Conservation (phyloP, 2,113 vertebrate genomes). For the Pyrgilauda ruficollis region DNA sequence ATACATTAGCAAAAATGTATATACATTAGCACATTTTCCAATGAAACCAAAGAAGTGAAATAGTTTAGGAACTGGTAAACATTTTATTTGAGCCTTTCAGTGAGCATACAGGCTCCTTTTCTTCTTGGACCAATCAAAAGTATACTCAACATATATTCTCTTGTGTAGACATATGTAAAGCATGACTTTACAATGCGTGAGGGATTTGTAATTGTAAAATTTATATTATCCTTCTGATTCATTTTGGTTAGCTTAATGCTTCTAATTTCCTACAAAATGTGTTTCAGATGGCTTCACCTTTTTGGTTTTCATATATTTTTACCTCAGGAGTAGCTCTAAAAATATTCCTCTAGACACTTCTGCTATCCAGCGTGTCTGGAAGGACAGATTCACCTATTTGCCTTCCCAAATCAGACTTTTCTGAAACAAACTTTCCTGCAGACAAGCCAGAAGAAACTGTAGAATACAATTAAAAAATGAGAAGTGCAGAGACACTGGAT, state of each 20-base stretch:
- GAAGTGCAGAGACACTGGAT: slow-evolving; percentile 31
- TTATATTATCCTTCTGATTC: background rate
- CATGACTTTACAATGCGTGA: background rate
- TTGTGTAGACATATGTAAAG: background rate
- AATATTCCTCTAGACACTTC: background rate
- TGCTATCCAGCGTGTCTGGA: slow-evolving; percentile 2
- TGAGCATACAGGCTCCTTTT: rapidly evolving
- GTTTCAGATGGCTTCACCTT: background rate
- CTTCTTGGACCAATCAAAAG: background rate
- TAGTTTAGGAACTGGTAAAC: background rate
- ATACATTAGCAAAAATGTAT: background rate
- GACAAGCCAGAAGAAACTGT: slow-evolving; percentile 47
- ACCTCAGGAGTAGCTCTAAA: slow-evolving; percentile 20
- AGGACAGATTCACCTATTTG: slow-evolving; percentile 26
- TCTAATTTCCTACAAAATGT: background rate
- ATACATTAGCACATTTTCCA: background rate
- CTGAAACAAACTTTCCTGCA: slow-evolving; percentile 62
- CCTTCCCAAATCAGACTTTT: slow-evolving; percentile 37
- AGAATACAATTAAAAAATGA: slow-evolving; percentile 52
- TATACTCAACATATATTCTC: background rate
- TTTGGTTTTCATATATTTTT: background rate
- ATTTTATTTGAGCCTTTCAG: background rate
- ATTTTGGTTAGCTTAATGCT: background rate
- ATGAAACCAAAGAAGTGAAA: background rate
- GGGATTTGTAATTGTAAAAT: background rate